Evolutionary conservation across 2,113 vertebrate species (phyloP), one percentile per base, ranked within the genome.

Genomic region (Apistogramma diplotaenia): DNA sequence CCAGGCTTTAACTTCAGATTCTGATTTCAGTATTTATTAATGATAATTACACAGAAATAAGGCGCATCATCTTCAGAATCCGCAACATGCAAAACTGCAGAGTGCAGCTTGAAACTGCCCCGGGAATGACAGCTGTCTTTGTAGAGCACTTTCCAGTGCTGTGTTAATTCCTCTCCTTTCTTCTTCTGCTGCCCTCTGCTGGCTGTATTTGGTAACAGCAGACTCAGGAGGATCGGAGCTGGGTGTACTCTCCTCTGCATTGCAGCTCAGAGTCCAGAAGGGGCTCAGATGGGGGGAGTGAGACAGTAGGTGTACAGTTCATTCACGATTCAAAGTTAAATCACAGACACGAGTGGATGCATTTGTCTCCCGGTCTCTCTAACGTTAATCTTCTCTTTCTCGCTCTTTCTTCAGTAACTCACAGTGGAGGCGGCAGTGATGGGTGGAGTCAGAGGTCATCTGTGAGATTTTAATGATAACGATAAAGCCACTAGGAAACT

Each of bases 221-320:
- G 96, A 95, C 95, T 93, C 96, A 97, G 93, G 98, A 99, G 61
- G 97, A 99, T 76, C 95, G 95, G 95, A 95, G 96, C 95, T 99
- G 98, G 97, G 96, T 97, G 92, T 97, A 96, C 92, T 99, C 98
- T 93, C 97, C 98, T 51, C 96, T 99, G 87, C 97, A 98, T 95
- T 96, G 93, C 94, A 94, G 94, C 92, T 89, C 96, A 37, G 96
- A 95, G 78, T 94, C 96, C 93, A 96, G 94, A 92, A 93, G 94
- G 67, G 95, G 95, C 94, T 97, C 96, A 49, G 96, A 98, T 87
- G 96, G 95, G 89, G 96, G 98, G 93, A 96, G 95, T 51, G 95
- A 97, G 94, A 97, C 96, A 93, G 98, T 99, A 95, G 96, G 97
- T 97, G 5, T 6, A 19, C 46, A 31, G 5, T 46, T 77, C 33